Evolutionary conservation across 2,888 invertebrate species (phyloP).

Genomic region (Clistopyga incitator): DNA sequence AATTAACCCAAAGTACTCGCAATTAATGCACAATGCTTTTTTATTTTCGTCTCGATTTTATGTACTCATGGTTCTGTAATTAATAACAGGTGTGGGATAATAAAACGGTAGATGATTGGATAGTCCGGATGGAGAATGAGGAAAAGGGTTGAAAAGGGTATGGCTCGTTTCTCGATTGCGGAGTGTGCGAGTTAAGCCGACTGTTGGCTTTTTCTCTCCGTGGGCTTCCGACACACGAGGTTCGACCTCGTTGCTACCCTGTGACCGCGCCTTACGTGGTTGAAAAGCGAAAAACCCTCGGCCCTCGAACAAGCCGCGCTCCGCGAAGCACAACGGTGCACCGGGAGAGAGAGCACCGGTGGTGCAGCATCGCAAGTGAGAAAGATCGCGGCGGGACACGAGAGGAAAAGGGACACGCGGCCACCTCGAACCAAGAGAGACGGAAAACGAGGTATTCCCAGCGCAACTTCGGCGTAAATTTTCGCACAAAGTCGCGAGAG

Average conservation of each 20-base stretch:
- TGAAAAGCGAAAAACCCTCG: slow-evolving; percentile 70
- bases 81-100: slow-evolving; percentile 68
- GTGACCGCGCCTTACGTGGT: slow-evolving; percentile 72
- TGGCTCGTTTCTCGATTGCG: slow-evolving; percentile 17
- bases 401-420: slow-evolving; percentile 1
- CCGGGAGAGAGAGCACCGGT: slow-evolving; percentile 25
- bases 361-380: slow-evolving; percentile 16
- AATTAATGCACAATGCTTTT: too few species aligned
- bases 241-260: slow-evolving; percentile 37
- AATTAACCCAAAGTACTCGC: not conserved
- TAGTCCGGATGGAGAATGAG: slow-evolving; percentile 59
- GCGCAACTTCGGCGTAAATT: slow-evolving; percentile 74
- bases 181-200: slow-evolving; percentile 63
- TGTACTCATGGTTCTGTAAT: slow-evolving; percentile 69
- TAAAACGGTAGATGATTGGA: slow-evolving; percentile 68
- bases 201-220: slow-evolving; percentile 64
- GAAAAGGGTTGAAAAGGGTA: slow-evolving; percentile 18
- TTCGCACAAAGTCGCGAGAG: slow-evolving; percentile 68
- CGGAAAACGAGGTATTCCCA: slow-evolving; percentile 72
- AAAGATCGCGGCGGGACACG: not conserved
- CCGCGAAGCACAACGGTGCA: slow-evolving; percentile 46
- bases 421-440: slow-evolving; percentile 24
- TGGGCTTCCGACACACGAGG: slow-evolving; percentile 44
- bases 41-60: too few species aligned
- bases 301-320: slow-evolving; percentile 34